A percentile compares a stretch with the other conserved stretches of the same genome.
phyloP scores from a whole-genome alignment of 2,888 invertebrate genomes.

The Entomobrya multifasciata region DNA sequence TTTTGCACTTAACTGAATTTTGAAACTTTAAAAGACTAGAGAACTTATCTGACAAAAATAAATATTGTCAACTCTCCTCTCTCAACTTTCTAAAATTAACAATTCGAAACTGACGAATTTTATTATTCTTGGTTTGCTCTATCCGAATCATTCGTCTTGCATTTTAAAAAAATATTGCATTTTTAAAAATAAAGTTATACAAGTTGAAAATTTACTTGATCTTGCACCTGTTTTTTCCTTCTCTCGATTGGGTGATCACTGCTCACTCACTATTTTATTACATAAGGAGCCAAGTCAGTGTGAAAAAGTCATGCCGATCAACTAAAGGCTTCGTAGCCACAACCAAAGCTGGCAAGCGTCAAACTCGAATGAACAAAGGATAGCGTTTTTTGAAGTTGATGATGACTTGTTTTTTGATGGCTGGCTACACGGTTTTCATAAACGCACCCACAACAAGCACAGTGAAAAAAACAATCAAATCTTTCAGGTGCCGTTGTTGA shows the following conservation, averaged over 20 bases:
- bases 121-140: too few relatives aligned
- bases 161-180: background rate
- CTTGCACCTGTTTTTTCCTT: background rate
- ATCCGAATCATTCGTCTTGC: background rate
- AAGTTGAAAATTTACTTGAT: background rate
- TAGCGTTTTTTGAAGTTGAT: background rate
- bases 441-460: background rate
- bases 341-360: background rate
- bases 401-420: background rate
- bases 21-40: background rate
- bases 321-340: background rate
- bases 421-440: background rate
- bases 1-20: background rate
- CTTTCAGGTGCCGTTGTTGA: background rate
- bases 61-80: too few relatives aligned
- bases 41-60: too few relatives aligned
- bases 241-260: background rate
- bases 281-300: background rate
- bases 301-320: background rate
- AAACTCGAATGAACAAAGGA: background rate
- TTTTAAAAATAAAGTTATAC: background rate
- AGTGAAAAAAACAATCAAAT: background rate
- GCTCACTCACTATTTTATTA: background rate
- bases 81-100: too few relatives aligned
- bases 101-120: too few relatives aligned